Evolutionary conservation across 2,113 vertebrate genomes (phyloP).

Genomic region (Lepidothrix coronata): DNA sequence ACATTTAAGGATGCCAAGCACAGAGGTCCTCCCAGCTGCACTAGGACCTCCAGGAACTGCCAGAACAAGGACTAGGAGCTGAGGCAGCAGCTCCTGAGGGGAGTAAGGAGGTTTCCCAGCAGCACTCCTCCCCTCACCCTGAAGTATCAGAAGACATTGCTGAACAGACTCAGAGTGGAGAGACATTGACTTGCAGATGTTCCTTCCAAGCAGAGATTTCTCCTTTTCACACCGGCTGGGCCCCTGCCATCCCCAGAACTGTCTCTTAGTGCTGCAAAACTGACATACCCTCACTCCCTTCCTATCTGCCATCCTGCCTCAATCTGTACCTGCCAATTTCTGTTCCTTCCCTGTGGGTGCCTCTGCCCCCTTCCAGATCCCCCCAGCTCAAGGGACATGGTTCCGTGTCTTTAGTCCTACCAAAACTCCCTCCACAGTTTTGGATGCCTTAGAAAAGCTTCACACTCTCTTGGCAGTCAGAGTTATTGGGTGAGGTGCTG

Average conservation of each 20-base stretch:
- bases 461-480: background rate
- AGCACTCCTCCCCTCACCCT: background rate
- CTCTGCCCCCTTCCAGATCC: background rate
- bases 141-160: background rate
- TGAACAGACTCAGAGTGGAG: background rate
- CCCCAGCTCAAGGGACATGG: background rate
- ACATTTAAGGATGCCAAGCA: background rate
- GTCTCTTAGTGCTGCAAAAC: background rate
- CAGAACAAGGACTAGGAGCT: background rate
- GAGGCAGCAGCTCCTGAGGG: background rate
- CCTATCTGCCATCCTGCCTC: background rate
- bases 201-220: background rate
- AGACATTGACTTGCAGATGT: background rate
- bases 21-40: background rate
- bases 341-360: background rate
- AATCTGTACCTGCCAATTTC: background rate
- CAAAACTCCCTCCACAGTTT: background rate
- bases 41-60: background rate
- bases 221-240: background rate
- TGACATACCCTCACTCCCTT: background rate
- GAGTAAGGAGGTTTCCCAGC: background rate
- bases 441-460: background rate
- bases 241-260: background rate
- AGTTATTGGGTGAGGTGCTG: background rate
- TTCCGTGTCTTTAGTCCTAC: background rate